These are phyloP conservation scores for Gryllus longicercus DNA, from an alignment of 2,888 invertebrate species.

Conservation along the genomic window DNA sequence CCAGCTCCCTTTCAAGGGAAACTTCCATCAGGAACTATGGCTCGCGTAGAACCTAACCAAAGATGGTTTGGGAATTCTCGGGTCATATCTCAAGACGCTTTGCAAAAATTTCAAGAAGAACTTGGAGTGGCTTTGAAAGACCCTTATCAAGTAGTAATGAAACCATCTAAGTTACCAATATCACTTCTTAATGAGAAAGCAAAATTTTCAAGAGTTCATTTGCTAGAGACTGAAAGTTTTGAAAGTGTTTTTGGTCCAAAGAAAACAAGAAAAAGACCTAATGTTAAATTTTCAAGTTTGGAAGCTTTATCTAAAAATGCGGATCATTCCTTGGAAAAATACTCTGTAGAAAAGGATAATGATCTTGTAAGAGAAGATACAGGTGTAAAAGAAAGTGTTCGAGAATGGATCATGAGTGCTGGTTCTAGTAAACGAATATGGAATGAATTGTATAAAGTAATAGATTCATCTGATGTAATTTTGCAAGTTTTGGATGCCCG, in stretches of 20 bases:
- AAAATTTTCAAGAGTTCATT: conserved; percentile 86
- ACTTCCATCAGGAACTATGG: conserved; percentile 82
- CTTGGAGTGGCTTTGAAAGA: conserved; percentile 91
- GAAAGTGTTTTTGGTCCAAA: conserved; percentile 94
- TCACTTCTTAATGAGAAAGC: conserved; percentile 89
- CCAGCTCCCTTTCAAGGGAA: conserved; percentile 95
- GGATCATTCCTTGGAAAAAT: conserved; percentile 68
- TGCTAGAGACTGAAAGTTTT: conserved; percentile 93
- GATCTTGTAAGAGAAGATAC: conserved; percentile 77
- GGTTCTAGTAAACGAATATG: conserved; percentile 97
- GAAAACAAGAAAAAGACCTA: conserved; percentile 86
- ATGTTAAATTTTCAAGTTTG: conserved; percentile 69
- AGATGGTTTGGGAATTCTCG: conserved; percentile 99
- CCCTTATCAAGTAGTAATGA: conserved; percentile 97
- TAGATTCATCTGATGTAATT: conserved; percentile 97
- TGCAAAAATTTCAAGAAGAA: conserved; percentile 90
- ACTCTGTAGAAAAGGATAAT: conserved; percentile 76
- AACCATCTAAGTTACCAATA: conserved; percentile 89
- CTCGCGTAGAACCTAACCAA: conserved; percentile 94
- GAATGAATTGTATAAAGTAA: conserved; percentile 98
- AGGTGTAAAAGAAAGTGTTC: conserved; percentile 73
- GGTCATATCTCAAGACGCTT: conserved; percentile 86
- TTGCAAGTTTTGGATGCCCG: conserved; percentile 95
- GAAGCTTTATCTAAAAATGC: conserved; percentile 72
- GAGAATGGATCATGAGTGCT: conserved; percentile 93